These are phyloP conservation scores for Vimba vimba DNA, from an alignment of 2,113 vertebrate species.

Conservation along the genomic window DNA sequence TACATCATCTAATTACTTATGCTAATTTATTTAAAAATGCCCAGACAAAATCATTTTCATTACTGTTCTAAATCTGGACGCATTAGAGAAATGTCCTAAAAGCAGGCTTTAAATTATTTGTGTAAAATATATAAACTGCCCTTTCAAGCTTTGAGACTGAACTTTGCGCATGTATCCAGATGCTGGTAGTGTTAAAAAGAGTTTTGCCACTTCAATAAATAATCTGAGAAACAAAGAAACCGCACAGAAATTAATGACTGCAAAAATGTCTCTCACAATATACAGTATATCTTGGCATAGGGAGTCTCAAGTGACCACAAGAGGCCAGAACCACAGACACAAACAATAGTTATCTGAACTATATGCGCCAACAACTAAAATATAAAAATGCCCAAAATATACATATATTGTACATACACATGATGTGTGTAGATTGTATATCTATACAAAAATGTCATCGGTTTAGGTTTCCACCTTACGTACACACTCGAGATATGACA, in stretches of 20 bases:
- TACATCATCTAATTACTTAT: too few relatives aligned
- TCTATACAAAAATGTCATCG: slow-evolving; percentile 51
- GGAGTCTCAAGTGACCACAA: slow-evolving; percentile 22
- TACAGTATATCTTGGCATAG: slow-evolving; percentile 23
- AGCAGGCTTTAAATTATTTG: too few relatives aligned
- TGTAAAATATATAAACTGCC: not conserved
- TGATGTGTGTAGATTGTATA: slow-evolving; percentile 50
- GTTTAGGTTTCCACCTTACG: slow-evolving; percentile 29
- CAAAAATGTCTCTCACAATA: slow-evolving; percentile 22
- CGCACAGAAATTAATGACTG: slow-evolving; percentile 11
- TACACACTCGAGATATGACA: slow-evolving; percentile 31
- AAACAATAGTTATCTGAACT: slow-evolving; percentile 29
- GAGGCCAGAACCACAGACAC: slow-evolving; percentile 39
- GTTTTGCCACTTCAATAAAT: slow-evolving; percentile 6
- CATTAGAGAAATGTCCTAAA: too few relatives aligned
- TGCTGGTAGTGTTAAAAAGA: slow-evolving; percentile 2
- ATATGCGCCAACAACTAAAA: slow-evolving; percentile 47
- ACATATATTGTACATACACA: slow-evolving; percentile 53
- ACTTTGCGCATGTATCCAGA: not conserved
- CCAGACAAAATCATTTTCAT: not conserved
- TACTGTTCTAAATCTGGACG: too few relatives aligned
- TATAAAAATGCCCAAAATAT: slow-evolving; percentile 57
- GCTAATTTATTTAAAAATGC: not conserved
- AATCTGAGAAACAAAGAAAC: not conserved
- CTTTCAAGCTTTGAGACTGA: not conserved